Evolutionary conservation across 2,797 vertebrate species (phyloP).

Genomic region (Staurois parvus): DNA sequence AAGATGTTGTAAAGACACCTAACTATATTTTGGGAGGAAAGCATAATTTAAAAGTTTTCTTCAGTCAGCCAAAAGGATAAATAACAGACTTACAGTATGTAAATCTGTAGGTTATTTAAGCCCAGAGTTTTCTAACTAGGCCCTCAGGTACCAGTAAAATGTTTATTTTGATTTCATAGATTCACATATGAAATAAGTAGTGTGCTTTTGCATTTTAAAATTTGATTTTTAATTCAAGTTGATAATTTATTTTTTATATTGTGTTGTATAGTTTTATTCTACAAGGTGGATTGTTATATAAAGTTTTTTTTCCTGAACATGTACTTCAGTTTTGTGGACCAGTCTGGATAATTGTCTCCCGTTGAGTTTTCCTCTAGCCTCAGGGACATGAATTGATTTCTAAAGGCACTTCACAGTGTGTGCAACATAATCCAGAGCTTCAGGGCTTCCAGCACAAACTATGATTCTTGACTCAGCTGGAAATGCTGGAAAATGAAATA

Average conservation of each 20-base stretch:
- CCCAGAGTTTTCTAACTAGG: no score
- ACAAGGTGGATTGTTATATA: neutral
- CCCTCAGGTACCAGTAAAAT: no score
- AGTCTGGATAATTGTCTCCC: conserved; percentile 1
- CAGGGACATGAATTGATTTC: conserved; percentile 31
- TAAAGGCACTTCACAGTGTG: conserved; percentile 49
- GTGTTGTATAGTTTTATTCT: neutral
- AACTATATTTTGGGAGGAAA: no score
- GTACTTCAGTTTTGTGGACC: conserved; percentile 26
- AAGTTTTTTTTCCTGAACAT: conserved; percentile 18
- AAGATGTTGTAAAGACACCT: no score
- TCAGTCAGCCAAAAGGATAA: no score
- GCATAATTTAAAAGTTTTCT: no score
- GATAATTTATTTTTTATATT: neutral
- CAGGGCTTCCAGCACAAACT: conserved; percentile 49
- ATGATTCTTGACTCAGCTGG: conserved; percentile 61
- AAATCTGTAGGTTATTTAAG: no score
- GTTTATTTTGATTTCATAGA: no score
- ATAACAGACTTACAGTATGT: no score
- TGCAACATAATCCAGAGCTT: conserved; percentile 55
- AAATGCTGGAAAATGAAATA: conserved; percentile 62
- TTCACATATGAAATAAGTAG: no score
- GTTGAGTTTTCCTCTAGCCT: conserved; percentile 50
- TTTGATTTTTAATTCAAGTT: no score
- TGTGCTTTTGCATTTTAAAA: no score